These are phyloP conservation scores for Lordiphosa collinella DNA, from an alignment of 1,140 invertebrate species.

Conservation along the genomic window DNA sequence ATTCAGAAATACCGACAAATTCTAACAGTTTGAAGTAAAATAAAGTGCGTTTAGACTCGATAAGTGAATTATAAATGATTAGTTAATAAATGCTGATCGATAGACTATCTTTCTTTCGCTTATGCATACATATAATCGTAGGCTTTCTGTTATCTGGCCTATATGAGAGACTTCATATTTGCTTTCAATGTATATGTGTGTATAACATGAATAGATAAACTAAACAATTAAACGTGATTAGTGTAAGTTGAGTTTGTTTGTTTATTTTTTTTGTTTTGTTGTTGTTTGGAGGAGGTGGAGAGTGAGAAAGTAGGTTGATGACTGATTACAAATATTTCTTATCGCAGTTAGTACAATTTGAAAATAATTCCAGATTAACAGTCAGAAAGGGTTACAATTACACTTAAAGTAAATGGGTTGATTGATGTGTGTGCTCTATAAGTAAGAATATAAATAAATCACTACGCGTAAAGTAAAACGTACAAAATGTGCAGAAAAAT, in stretches of 20 bases:
- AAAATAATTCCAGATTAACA: slow-evolving; percentile 51
- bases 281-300: slow-evolving; percentile 18
- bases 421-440: slow-evolving; percentile 29
- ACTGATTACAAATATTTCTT: slow-evolving; percentile 53
- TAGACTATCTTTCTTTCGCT: slow-evolving; percentile 6
- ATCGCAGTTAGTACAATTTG: slow-evolving; percentile 61
- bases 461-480: slow-evolving; percentile 44
- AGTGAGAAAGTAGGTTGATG: slow-evolving; percentile 18
- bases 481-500: slow-evolving; percentile 51
- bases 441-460: slow-evolving; percentile 36
- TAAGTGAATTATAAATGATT: slow-evolving; percentile 25
- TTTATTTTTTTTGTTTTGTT: slow-evolving; percentile 13
- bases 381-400: slow-evolving; percentile 27
- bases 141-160: no score
- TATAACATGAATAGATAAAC: slow-evolving; percentile 39
- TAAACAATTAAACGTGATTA: slow-evolving; percentile 45
- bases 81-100: slow-evolving; percentile 16
- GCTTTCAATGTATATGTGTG: slow-evolving; percentile 9
- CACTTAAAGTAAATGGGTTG: slow-evolving; percentile 54
- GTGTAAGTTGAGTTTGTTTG: slow-evolving; percentile 19
- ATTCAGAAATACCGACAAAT: no score
- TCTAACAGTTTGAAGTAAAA: no score
- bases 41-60: slow-evolving; percentile 25
- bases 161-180: slow-evolving; percentile 35
- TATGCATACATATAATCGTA: slow-evolving; percentile 24